Evolutionary conservation across 2,888 invertebrate species (phyloP).

Genomic region (Synergus umbraculus): DNA sequence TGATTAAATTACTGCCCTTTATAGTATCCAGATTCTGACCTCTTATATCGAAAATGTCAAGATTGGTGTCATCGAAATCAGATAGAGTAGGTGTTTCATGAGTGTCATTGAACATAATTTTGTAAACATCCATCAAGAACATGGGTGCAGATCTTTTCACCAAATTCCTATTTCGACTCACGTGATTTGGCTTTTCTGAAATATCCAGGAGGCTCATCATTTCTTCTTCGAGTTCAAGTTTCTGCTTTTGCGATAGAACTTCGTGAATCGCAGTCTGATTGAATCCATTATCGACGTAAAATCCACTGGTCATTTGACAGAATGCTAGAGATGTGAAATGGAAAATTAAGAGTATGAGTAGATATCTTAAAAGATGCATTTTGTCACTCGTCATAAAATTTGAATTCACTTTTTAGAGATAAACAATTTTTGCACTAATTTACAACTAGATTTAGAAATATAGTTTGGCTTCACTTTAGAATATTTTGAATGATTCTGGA

Average conservation of each 20-base stretch:
- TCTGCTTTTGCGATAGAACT: neutral
- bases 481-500: neutral
- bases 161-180: conserved; percentile 42
- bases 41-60: neutral
- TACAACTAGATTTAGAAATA: neutral
- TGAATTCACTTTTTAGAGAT: neutral
- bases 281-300: neutral
- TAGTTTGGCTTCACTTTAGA: neutral
- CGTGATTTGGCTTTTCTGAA: conserved; percentile 55
- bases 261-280: neutral
- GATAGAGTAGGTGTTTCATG: neutral
- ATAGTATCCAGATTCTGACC: neutral
- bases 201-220: neutral
- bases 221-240: neutral
- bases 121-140: conserved; percentile 7
- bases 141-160: neutral
- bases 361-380: neutral
- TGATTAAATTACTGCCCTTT: conserved; percentile 41
- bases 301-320: neutral
- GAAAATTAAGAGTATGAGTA: neutral
- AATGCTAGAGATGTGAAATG: neutral
- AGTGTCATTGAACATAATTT: neutral
- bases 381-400: neutral
- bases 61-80: neutral
- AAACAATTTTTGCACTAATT: neutral